Conservation (phyloP, 1,140 invertebrate genomes). For the Zaprionus nigranus region DNA sequence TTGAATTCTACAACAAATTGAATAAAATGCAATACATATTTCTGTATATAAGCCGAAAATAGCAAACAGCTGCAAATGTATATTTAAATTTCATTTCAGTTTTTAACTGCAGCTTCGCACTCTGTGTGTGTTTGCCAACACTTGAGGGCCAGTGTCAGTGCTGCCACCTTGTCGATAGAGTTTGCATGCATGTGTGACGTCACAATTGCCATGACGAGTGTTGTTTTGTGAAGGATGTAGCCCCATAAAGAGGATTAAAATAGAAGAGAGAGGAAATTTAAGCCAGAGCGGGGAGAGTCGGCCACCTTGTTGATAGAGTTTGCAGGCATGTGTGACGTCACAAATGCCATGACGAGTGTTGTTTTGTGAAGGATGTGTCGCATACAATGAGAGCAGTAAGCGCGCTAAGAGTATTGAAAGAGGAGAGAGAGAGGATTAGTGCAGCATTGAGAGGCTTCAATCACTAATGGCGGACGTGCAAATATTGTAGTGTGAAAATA, state of each 20-base stretch:
- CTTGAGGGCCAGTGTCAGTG: background rate
- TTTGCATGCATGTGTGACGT: background rate
- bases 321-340: background rate
- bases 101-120: background rate
- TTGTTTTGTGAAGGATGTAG: background rate
- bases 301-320: background rate
- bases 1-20: constrained; percentile 64
- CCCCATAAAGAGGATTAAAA: too few relatives aligned
- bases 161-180: background rate
- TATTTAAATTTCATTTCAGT: background rate
- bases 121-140: background rate
- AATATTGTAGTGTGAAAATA: background rate
- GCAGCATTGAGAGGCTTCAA: background rate
- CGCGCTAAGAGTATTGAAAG: background rate
- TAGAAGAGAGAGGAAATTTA: background rate
- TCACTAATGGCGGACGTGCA: background rate
- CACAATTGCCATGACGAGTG: background rate
- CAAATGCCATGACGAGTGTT: background rate
- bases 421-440: too few relatives aligned
- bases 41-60: constrained; percentile 60
- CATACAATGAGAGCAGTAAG: too few relatives aligned
- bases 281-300: background rate
- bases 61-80: background rate
- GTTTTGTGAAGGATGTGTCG: background rate
- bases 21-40: constrained; percentile 73